A percentile compares a stretch with the other conserved stretches of the same genome.
phyloP scores from a whole-genome alignment of 2,888 invertebrate species.

The Pachliopta kotzebuea region DNA sequence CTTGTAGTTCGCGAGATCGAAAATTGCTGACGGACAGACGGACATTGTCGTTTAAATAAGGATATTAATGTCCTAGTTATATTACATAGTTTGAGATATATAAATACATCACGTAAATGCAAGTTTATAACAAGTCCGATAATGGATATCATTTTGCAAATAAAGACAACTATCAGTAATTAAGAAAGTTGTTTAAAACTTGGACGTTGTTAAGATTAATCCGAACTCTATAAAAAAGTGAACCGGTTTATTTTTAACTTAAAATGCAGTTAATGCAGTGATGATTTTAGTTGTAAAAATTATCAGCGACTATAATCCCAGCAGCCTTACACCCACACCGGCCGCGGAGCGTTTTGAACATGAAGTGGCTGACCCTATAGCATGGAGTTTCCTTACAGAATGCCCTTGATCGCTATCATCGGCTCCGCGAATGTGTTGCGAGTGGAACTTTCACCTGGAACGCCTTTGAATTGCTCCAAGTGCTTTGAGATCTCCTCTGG shows the following conservation, averaged over 20 bases:
- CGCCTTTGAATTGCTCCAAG: constrained; percentile 25
- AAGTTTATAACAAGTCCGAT: background rate
- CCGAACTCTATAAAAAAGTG: background rate
- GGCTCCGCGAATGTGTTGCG: constrained; percentile 63
- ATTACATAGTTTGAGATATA: background rate
- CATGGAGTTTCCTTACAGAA: constrained; percentile 58
- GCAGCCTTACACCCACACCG: constrained; percentile 14
- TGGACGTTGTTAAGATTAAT: background rate
- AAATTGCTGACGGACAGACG: too few species aligned
- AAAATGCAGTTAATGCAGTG: background rate
- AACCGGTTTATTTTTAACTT: constrained; percentile 1
- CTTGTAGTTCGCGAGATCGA: too few species aligned
- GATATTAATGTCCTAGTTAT: too few species aligned
- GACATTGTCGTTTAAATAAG: too few species aligned
- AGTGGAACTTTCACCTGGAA: constrained; percentile 49
- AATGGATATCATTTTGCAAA: background rate
- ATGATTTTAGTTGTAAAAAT: background rate
- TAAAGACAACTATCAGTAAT: constrained; percentile 3
- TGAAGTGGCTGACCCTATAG: constrained; percentile 64
- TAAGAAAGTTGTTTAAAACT: constrained; percentile 3
- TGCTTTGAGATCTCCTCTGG: constrained; percentile 32
- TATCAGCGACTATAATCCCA: background rate
- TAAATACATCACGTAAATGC: background rate
- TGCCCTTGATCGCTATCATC: constrained; percentile 68
- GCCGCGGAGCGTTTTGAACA: constrained; percentile 37